These are phyloP conservation scores for Nematopogon swammerdamellus DNA, from an alignment of 2,888 invertebrate species.

Conservation along the genomic window DNA sequence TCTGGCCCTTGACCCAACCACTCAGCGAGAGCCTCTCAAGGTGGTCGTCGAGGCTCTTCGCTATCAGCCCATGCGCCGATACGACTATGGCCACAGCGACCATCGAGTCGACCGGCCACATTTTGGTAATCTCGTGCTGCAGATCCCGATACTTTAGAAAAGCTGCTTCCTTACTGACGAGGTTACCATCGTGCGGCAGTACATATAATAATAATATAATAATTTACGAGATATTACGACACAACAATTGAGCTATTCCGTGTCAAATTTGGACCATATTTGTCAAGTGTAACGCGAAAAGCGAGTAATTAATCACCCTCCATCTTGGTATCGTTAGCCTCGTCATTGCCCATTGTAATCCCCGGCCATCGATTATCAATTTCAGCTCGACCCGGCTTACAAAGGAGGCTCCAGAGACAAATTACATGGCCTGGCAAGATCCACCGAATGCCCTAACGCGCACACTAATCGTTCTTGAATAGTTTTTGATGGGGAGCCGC, in stretches of 20 bases:
- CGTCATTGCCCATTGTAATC: slow-evolving; percentile 19
- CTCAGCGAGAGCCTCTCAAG: too few relatives aligned
- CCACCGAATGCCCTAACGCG: neutral
- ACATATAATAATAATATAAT: too few relatives aligned
- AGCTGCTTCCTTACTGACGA: too few relatives aligned
- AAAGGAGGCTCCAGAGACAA: slow-evolving; percentile 20
- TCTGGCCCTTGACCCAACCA: too few relatives aligned
- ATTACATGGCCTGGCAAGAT: slow-evolving; percentile 14
- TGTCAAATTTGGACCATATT: neutral
- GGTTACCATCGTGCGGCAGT: too few relatives aligned
- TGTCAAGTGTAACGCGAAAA: neutral
- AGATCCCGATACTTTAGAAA: too few relatives aligned
- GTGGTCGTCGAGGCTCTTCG: too few relatives aligned
- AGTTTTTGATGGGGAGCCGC: neutral
- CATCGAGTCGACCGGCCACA: too few relatives aligned
- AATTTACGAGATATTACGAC: too few relatives aligned
- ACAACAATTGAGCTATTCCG: neutral
- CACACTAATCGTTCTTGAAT: neutral
- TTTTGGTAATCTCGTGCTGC: too few relatives aligned
- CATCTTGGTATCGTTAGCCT: slow-evolving; percentile 21
- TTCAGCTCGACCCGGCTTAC: slow-evolving; percentile 21
- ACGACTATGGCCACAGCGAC: too few relatives aligned
- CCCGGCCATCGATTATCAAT: slow-evolving; percentile 35
- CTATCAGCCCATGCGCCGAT: too few relatives aligned
- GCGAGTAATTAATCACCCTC: neutral